A percentile compares a stretch with the other conserved stretches of the same genome.
These are phyloP conservation scores for Phaethon lepturus DNA, from an alignment of 2,113 vertebrate species.

Conservation along the genomic window DNA sequence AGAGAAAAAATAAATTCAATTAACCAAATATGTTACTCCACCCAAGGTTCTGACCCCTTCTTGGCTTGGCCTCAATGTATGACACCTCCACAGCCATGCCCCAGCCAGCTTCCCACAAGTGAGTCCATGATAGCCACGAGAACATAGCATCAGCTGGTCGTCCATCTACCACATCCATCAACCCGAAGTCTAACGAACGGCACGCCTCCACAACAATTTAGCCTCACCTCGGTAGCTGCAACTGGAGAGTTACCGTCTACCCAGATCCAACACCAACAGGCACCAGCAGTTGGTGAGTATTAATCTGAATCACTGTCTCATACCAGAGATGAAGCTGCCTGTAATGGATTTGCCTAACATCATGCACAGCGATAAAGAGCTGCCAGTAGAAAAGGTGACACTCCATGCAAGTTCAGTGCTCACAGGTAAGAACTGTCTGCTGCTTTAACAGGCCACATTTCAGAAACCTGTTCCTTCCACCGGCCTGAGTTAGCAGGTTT, in stretches of 20 bases:
- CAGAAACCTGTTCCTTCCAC: not conserved
- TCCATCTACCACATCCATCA: not conserved
- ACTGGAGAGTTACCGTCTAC: not conserved
- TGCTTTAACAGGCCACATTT: not conserved
- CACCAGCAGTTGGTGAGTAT: too few relatives aligned
- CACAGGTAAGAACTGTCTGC: not conserved
- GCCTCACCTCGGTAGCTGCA: not conserved
- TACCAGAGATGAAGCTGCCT: not conserved
- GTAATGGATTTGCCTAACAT: not conserved
- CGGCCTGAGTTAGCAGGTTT: not conserved
- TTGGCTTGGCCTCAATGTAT: not conserved
- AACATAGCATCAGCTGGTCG: rapidly evolving
- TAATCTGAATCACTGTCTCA: not conserved
- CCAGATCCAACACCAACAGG: not conserved
- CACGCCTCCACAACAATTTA: too few relatives aligned
- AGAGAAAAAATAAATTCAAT: not conserved
- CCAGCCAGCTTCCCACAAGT: not conserved
- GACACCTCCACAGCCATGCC: not conserved
- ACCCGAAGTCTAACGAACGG: rapidly evolving
- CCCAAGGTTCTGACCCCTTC: not conserved
- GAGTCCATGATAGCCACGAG: not conserved
- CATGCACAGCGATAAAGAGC: not conserved
- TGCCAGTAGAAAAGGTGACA: not conserved
- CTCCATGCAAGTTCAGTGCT: not conserved
- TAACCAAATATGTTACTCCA: not conserved